A percentile compares a stretch with the other conserved stretches of the same genome.
Evolutionary conservation across 2,113 vertebrate genomes (phyloP).

Genomic region (Malurus cyaneus): DNA sequence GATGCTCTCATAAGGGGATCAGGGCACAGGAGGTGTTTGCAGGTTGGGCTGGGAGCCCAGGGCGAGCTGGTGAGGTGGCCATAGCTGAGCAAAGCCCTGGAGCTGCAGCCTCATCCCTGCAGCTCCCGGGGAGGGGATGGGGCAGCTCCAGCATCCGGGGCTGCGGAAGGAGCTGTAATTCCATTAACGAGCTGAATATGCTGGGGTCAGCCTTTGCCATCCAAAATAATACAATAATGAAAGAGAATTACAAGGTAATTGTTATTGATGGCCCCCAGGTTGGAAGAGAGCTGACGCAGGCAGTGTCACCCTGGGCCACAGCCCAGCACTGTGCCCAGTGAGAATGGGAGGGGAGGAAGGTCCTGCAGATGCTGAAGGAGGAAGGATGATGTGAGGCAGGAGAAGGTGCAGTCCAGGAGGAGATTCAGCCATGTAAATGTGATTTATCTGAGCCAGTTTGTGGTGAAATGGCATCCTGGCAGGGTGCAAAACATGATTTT

Average conservation of each 20-base stretch:
- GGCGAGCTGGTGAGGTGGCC: accelerated
- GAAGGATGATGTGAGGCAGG: background rate
- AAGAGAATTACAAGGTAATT: background rate
- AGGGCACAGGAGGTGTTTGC: accelerated
- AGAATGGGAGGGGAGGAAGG: background rate
- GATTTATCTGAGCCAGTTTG: background rate
- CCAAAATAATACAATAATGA: background rate
- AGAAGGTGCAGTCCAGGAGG: background rate
- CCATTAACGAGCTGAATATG: background rate
- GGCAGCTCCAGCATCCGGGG: background rate
- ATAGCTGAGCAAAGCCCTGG: background rate
- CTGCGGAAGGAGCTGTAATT: background rate
- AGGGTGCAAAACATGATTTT: background rate
- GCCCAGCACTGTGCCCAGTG: background rate
- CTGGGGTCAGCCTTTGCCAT: background rate
- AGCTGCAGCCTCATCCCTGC: background rate
- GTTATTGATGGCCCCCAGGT: background rate
- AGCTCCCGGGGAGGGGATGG: accelerated
- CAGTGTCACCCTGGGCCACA: accelerated
- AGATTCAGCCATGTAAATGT: accelerated
- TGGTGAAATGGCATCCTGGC: background rate
- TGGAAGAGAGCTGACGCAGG: background rate
- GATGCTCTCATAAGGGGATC: accelerated
- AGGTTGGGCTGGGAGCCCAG: background rate
- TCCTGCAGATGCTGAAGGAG: background rate